Evolutionary conservation across 2,113 vertebrate genomes (phyloP).

Genomic region (Osmerus eperlanus): DNA sequence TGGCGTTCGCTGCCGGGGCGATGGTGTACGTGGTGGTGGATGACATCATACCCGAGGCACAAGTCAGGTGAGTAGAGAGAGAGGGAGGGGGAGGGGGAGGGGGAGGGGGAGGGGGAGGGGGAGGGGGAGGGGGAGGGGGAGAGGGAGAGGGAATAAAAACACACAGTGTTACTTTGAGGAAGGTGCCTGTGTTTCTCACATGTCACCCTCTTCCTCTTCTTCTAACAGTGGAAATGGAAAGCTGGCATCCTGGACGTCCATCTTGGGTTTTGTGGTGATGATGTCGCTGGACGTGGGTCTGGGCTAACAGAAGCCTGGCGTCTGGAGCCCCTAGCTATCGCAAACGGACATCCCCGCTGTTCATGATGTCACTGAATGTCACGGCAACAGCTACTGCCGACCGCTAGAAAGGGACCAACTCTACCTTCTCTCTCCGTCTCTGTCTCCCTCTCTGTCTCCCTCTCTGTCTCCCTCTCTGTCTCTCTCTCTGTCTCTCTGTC

Average conservation of each 20-base stretch:
- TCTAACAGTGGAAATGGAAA: slow-evolving; percentile 87
- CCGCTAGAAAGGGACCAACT: slow-evolving; percentile 53
- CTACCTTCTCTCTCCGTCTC: not conserved
- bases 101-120: not conserved
- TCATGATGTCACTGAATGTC: slow-evolving; percentile 1
- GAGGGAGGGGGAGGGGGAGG: too few species aligned
- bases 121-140: not conserved
- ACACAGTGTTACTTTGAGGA: too few species aligned
- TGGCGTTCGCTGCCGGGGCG: slow-evolving; percentile 92
- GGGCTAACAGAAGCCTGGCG: slow-evolving; percentile 67
- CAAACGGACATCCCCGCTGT: not conserved
- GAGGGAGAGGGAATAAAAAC: not conserved
- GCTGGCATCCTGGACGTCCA: slow-evolving; percentile 89
- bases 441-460: too few species aligned
- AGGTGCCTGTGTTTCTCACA: too few species aligned
- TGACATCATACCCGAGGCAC: slow-evolving; percentile 95
- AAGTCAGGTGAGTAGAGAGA: slow-evolving; percentile 78
- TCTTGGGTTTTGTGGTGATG: slow-evolving; percentile 95
- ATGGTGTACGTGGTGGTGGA: slow-evolving; percentile 97
- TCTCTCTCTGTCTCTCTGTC: too few species aligned
- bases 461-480: too few species aligned
- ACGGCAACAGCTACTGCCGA: slow-evolving; percentile 17
- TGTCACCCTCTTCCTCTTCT: not conserved
- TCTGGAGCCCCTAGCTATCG: not conserved
- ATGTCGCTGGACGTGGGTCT: slow-evolving; percentile 97